Evolutionary conservation across 1,140 invertebrate species (phyloP), one percentile per base, ranked within the genome.

Genomic region (Drosophila equinoxialis): DNA sequence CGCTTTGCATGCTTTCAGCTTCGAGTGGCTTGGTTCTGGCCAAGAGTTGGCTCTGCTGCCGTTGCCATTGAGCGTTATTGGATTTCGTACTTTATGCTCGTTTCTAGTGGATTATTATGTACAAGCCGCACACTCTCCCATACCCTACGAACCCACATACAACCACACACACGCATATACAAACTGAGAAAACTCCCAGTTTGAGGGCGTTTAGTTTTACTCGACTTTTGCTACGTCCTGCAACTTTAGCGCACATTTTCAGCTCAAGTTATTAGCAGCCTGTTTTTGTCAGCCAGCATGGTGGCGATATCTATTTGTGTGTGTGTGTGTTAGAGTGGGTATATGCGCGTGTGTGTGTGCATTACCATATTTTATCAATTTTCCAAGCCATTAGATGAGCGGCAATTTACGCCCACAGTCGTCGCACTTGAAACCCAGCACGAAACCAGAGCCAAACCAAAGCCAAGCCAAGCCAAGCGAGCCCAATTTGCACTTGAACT

Each of bases 331-430:
- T 23, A 2, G 37, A 70, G 30, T 30, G 35, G 63, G 51, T 68
- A 14, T 51, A 14, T 62, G 35, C 61, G 51, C 68, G 30, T 62
- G 60, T 71, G 62, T 87, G 84, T 89, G 71, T 89, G 84, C 80
- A 89, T 89, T 89, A 89, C 85, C 85, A 89, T 90, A 90, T 90
- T 90, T 90, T 90, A 90, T 90, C 86, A 90, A 90, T 90, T 90
- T 90, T 90, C 86, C 86, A 74, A 90, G 74, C 86, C 86, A 90
- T 90, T 90, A 90, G 81, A 82, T 89, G 81, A 90, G 68, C 86
- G 86, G 79, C 86, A 90, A 90, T 90, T 90, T 89, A 80, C 80
- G 73, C 85, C 84, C 74, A 69, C 86, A 90, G 84, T 90, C 67
- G 74, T 90, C 71, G 74, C 81, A 90, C 85, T 90, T 90, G 86